Conservation (phyloP, 2,113 vertebrate species). For the Ciconia stormi region DNA sequence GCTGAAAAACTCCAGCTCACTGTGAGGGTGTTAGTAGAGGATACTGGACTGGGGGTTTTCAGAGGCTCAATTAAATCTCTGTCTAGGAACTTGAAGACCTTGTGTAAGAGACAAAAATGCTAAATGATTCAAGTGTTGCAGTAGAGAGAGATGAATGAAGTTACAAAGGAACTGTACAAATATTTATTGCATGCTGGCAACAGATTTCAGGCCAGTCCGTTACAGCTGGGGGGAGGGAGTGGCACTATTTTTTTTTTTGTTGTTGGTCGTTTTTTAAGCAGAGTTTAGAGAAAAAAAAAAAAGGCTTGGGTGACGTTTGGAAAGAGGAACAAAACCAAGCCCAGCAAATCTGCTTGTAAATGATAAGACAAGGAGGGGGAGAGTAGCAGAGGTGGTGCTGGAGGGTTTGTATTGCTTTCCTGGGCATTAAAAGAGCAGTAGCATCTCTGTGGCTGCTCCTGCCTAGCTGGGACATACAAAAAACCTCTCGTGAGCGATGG, state of each 20-base stretch:
- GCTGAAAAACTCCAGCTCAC: not conserved
- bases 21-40: not conserved
- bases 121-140: not conserved
- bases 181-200: not conserved
- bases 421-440: not conserved
- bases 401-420: not conserved
- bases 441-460: not conserved
- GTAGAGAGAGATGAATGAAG: not conserved
- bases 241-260: not conserved
- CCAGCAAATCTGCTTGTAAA: not conserved
- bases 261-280: not conserved
- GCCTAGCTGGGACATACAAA: not conserved
- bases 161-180: not conserved
- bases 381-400: not conserved
- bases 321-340: constrained; percentile 21
- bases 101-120: not conserved
- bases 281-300: not conserved
- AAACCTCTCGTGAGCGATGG: not conserved
- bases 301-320: not conserved
- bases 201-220: not conserved
- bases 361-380: not conserved
- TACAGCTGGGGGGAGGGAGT: not conserved
- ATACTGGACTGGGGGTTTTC: not conserved
- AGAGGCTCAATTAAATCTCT: not conserved
- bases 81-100: not conserved